A percentile compares a stretch with the other conserved stretches of the same genome.
These are phyloP conservation scores for Brachylomia viminalis DNA, from an alignment of 2,888 invertebrate genomes.

Conservation along the genomic window DNA sequence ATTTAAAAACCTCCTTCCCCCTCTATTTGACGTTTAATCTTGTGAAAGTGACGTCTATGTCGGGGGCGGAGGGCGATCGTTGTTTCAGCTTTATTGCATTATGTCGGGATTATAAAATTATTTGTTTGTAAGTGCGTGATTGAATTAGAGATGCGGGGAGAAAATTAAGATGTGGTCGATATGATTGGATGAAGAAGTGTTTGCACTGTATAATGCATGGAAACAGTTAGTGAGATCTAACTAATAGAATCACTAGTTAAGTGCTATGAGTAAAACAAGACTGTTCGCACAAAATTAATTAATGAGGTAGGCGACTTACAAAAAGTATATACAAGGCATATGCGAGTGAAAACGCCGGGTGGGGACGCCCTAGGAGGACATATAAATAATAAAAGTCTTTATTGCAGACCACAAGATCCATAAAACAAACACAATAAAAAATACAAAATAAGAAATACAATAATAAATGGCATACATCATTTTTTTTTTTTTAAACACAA, in stretches of 20 bases:
- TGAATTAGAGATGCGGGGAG: slow-evolving; percentile 26
- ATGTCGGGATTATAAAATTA: slow-evolving; percentile 62
- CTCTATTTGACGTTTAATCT: slow-evolving; percentile 82
- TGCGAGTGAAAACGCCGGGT: too few relatives aligned
- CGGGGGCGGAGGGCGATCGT: slow-evolving; percentile 51
- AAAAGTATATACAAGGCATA: too few relatives aligned
- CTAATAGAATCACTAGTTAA: neutral
- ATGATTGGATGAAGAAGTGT: neutral
- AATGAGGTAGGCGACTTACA: too few relatives aligned
- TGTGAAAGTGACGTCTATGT: slow-evolving; percentile 81
- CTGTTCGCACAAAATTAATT: too few relatives aligned
- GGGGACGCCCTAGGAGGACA: too few relatives aligned
- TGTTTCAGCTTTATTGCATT: slow-evolving; percentile 75
- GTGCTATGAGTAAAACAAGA: neutral
- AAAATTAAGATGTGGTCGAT: neutral
- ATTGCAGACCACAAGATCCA: too few relatives aligned
- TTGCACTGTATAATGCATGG: neutral
- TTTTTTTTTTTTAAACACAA: too few relatives aligned
- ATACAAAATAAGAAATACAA: too few relatives aligned
- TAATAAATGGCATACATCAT: too few relatives aligned
- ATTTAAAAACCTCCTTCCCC: slow-evolving; percentile 80
- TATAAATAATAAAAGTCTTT: too few relatives aligned
- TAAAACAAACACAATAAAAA: too few relatives aligned
- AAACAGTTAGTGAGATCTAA: neutral
- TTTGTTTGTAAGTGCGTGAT: slow-evolving; percentile 59